Evolutionary conservation across 2,113 vertebrate genomes (phyloP).

Genomic region (Tinamus guttatus): DNA sequence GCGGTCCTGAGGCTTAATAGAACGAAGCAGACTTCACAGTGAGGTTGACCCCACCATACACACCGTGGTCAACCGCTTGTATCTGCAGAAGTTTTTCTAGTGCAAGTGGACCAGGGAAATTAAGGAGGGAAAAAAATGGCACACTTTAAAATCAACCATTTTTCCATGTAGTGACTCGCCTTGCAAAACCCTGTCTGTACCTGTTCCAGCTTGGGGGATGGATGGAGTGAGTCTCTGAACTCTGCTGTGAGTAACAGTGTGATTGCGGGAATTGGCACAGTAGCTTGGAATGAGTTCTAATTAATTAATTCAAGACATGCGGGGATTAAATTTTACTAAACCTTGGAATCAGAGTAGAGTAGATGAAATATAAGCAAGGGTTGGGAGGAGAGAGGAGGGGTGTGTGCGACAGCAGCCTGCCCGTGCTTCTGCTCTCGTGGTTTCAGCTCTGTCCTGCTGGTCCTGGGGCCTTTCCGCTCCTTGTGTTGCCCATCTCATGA

Average conservation of each 20-base stretch:
- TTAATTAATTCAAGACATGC: not conserved
- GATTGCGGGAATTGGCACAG: not conserved
- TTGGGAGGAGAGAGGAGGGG: not conserved
- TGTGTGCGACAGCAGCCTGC: not conserved
- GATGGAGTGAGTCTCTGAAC: not conserved
- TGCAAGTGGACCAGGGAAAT: not conserved
- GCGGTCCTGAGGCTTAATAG: not conserved
- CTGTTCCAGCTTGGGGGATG: not conserved
- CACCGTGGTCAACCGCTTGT: not conserved
- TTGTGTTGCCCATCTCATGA: not conserved
- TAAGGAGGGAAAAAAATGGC: not conserved
- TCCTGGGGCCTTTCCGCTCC: not conserved
- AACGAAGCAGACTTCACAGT: not conserved
- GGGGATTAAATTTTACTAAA: slow-evolving; percentile 6
- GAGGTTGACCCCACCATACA: accelerated
- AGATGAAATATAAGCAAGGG: slow-evolving; percentile 23
- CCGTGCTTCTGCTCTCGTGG: accelerated
- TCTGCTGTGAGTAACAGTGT: not conserved
- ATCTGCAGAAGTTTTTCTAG: not conserved
- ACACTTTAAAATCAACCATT: not conserved
- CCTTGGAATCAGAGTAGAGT: not conserved
- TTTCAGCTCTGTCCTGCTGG: not conserved
- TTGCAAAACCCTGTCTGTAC: not conserved
- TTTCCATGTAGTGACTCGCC: accelerated
- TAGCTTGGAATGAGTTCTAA: not conserved